These are phyloP conservation scores for Lethenteron camtschaticum DNA, from an alignment of 2,113 vertebrate species.

Conservation along the genomic window DNA sequence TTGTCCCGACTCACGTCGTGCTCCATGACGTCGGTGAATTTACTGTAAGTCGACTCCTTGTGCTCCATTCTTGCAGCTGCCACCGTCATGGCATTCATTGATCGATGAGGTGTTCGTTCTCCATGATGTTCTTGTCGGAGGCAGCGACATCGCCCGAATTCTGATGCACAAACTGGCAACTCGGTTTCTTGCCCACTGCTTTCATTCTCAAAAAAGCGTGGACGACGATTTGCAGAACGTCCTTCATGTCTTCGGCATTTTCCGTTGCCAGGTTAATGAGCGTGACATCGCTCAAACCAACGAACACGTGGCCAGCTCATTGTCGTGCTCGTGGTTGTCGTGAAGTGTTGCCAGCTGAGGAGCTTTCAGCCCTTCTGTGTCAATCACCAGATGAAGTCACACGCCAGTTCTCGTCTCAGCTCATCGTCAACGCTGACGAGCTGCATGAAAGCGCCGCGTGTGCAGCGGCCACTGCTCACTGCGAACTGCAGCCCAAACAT, in stretches of 20 bases:
- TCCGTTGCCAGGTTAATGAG: constrained; percentile 23
- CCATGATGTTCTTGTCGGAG: constrained; percentile 12
- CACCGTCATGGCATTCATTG: constrained; percentile 19
- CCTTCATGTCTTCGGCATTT: constrained; percentile 18
- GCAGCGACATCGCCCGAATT: constrained; percentile 11
- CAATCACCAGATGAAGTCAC: constrained; percentile 16
- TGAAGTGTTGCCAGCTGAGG: constrained; percentile 5
- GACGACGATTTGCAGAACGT: constrained; percentile 24
- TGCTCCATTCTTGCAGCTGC: constrained; percentile 15
- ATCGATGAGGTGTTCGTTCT: constrained; percentile 16
- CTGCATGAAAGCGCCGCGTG: constrained; percentile 8
- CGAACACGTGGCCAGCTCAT: constrained; percentile 19
- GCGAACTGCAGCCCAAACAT: constrained; percentile 28
- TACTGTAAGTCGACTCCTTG: background rate
- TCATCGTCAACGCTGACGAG: background rate
- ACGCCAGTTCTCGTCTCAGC: background rate
- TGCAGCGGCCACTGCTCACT: constrained; percentile 8
- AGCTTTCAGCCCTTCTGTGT: constrained; percentile 8
- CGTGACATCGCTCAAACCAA: constrained; percentile 15
- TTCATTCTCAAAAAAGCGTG: constrained; percentile 33
- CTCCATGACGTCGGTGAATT: constrained; percentile 25
- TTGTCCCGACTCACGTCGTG: constrained; percentile 20
- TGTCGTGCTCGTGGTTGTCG: constrained; percentile 14
- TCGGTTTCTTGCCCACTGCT: constrained; percentile 16
- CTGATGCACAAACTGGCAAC: constrained; percentile 18